These are phyloP conservation scores for Maconellicoccus hirsutus DNA, from an alignment of 1,140 invertebrate genomes.

Conservation along the genomic window DNA sequence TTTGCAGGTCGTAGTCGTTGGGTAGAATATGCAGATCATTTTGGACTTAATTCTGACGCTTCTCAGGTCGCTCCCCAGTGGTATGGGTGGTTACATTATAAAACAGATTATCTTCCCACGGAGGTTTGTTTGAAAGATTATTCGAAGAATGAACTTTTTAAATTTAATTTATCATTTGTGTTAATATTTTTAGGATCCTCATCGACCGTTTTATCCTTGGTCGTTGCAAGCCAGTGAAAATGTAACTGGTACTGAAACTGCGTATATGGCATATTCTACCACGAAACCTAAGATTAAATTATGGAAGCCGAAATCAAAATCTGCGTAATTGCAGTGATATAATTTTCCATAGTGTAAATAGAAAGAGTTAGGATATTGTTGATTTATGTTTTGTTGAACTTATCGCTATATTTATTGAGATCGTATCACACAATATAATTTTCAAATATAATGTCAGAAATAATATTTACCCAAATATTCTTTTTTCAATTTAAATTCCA, in stretches of 20 bases:
- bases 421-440: too few relatives aligned
- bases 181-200: constrained; percentile 41
- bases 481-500: too few relatives aligned
- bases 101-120: constrained; percentile 61
- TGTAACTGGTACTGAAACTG: constrained; percentile 58
- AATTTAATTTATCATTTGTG: background rate
- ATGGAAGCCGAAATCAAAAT: constrained; percentile 53
- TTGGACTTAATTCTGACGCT: constrained; percentile 79
- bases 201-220: constrained; percentile 71
- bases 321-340: too few relatives aligned
- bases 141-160: background rate
- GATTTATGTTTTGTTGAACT: background rate
- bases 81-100: constrained; percentile 78
- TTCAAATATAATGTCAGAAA: too few relatives aligned
- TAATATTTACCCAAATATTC: too few relatives aligned
- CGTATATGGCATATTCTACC: constrained; percentile 84
- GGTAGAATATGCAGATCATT: constrained; percentile 72
- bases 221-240: constrained; percentile 74
- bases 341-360: background rate
- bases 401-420: too few relatives aligned
- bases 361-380: background rate
- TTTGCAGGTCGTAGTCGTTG: constrained; percentile 71
- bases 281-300: constrained; percentile 69
- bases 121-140: constrained; percentile 27
- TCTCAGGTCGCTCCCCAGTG: constrained; percentile 87